Evolutionary conservation across 2,113 vertebrate genomes (phyloP).

Genomic region (Hystrix brachyura): DNA sequence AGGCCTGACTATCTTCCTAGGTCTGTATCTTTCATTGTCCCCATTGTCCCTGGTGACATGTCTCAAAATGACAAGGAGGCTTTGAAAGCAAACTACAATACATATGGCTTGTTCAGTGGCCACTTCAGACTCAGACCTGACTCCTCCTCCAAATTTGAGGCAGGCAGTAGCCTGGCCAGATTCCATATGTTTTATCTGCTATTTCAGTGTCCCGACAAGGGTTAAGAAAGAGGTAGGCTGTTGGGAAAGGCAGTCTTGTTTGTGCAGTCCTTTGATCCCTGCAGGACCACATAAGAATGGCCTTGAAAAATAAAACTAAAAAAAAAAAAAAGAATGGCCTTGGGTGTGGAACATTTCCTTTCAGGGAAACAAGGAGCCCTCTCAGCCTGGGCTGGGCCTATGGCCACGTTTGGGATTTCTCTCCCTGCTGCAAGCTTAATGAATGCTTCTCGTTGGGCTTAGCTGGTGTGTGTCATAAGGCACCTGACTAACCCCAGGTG

Average conservation of each 20-base stretch:
- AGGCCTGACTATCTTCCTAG: background rate
- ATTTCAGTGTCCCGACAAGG: background rate
- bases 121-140: background rate
- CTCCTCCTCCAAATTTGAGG: background rate
- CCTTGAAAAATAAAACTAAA: background rate
- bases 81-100: background rate
- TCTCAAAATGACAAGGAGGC: background rate
- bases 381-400: too few relatives aligned
- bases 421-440: background rate
- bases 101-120: background rate
- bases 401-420: background rate
- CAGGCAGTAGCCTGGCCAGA: too few relatives aligned
- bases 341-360: background rate
- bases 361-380: background rate
- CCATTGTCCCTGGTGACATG: background rate
- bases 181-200: background rate
- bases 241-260: background rate
- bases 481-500: background rate
- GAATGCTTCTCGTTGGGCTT: background rate
- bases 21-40: background rate
- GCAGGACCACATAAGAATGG: background rate
- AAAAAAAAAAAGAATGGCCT: background rate
- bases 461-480: background rate
- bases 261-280: background rate
- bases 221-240: background rate